A percentile compares a stretch with the other conserved stretches of the same genome.
Evolutionary conservation across 2,888 invertebrate species (phyloP).

Genomic region (Marronus borbonicus): DNA sequence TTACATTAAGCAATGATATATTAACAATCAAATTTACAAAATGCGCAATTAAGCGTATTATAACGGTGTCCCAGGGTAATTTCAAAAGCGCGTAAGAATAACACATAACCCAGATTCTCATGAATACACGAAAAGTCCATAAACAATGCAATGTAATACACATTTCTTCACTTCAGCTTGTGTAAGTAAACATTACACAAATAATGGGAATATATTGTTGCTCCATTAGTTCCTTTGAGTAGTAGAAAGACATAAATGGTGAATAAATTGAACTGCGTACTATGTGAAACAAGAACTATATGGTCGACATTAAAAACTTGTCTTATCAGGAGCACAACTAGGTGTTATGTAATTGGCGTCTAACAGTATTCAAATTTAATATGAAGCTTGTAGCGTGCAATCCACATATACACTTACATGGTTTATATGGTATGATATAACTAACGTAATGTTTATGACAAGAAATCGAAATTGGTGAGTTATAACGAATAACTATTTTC

Average conservation of each 20-base stretch:
- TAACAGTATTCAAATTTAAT: slow-evolving; percentile 28
- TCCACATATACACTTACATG: neutral
- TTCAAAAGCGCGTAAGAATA: slow-evolving; percentile 37
- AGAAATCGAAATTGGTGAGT: no score
- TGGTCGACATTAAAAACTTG: slow-evolving; percentile 30
- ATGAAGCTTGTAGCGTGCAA: neutral
- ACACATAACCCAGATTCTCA: slow-evolving; percentile 32
- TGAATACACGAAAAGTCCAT: slow-evolving; percentile 33
- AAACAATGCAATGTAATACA: slow-evolving; percentile 46
- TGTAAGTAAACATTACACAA: slow-evolving; percentile 44
- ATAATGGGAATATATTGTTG: slow-evolving; percentile 50
- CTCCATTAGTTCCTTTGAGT: slow-evolving; percentile 46
- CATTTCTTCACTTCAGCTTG: slow-evolving; percentile 44
- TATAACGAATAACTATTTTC: no score
- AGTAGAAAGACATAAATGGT: slow-evolving; percentile 29
- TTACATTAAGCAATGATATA: neutral
- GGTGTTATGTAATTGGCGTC: slow-evolving; percentile 29
- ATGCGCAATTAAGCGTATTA: neutral
- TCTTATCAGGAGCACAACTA: slow-evolving; percentile 24
- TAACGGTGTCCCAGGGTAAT: slow-evolving; percentile 2
- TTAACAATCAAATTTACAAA: neutral
- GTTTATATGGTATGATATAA: no score
- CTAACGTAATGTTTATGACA: no score
- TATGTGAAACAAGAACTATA: slow-evolving; percentile 22
- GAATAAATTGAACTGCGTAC: slow-evolving; percentile 34